These are phyloP conservation scores for Smutsia temminckii DNA, from an alignment of 2,797 vertebrate genomes.

Conservation along the genomic window DNA sequence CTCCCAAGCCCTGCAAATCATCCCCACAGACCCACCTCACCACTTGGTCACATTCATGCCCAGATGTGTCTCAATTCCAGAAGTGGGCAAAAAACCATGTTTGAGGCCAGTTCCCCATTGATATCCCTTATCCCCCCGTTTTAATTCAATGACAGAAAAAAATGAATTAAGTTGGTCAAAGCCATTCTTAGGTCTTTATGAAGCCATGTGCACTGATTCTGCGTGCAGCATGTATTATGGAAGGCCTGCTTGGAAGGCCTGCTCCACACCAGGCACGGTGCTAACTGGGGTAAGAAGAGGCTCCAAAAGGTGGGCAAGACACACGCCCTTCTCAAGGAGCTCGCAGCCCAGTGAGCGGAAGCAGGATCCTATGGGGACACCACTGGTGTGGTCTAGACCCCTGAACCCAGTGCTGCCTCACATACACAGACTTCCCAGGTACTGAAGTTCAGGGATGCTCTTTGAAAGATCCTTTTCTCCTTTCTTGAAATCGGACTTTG, in stretches of 20 bases:
- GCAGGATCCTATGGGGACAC: neutral
- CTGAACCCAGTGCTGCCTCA: neutral
- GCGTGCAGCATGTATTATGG: neutral
- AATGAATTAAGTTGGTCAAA: neutral
- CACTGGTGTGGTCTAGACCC: neutral
- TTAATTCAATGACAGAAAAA: neutral
- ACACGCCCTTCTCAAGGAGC: neutral
- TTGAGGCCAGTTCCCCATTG: neutral
- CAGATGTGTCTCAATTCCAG: neutral
- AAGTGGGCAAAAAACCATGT: too few species aligned
- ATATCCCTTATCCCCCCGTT: neutral
- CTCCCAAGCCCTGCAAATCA: neutral
- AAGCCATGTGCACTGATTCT: neutral
- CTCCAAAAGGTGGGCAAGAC: neutral
- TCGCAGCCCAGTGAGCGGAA: neutral
- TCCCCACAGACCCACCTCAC: neutral
- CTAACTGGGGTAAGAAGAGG: neutral
- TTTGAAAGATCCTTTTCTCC: slow-evolving; percentile 13
- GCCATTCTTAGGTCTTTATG: neutral
- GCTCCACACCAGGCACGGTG: neutral
- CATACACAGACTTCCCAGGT: neutral
- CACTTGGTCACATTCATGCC: neutral
- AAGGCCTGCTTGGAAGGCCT: neutral
- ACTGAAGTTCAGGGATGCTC: neutral
- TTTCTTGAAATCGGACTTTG: neutral